Conservation (phyloP, 1,140 invertebrate genomes). For the Sinella curviseta region DNA sequence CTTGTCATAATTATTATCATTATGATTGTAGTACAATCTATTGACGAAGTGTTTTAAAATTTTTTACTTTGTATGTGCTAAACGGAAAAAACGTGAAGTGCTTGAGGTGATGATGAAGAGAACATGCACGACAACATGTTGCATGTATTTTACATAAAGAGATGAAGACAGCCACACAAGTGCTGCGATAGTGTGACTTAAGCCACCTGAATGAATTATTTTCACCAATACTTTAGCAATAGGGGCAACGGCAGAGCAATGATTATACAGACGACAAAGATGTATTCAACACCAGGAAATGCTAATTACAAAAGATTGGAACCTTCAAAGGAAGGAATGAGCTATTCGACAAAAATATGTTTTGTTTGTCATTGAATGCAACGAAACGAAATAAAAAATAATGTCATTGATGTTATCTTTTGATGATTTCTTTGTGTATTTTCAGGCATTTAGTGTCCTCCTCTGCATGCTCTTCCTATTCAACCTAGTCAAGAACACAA, state of each 20-base stretch:
- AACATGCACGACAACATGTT: neutral
- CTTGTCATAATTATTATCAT: neutral
- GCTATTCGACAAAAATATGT: too few relatives aligned
- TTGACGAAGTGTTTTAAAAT: neutral
- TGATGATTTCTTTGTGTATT: neutral
- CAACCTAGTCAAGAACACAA: conserved; percentile 6
- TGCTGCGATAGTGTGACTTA: too few relatives aligned
- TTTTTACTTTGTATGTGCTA: neutral
- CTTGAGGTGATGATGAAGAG: neutral
- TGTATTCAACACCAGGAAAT: neutral
- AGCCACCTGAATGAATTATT: neutral
- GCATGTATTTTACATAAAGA: too few relatives aligned
- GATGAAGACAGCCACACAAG: too few relatives aligned
- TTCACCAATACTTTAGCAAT: neutral
- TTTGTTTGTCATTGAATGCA: too few relatives aligned
- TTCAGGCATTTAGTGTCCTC: neutral
- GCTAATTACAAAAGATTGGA: conserved; percentile 6
- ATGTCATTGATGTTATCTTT: neutral
- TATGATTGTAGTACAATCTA: too few relatives aligned
- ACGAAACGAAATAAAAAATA: too few relatives aligned
- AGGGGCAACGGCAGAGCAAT: too few relatives aligned
- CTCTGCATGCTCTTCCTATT: neutral
- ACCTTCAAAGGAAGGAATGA: too few relatives aligned
- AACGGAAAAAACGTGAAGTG: neutral
- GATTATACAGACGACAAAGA: too few relatives aligned